These are phyloP conservation scores for Lasioglossum pauxillum DNA, from an alignment of 2,888 invertebrate species.

Conservation along the genomic window DNA sequence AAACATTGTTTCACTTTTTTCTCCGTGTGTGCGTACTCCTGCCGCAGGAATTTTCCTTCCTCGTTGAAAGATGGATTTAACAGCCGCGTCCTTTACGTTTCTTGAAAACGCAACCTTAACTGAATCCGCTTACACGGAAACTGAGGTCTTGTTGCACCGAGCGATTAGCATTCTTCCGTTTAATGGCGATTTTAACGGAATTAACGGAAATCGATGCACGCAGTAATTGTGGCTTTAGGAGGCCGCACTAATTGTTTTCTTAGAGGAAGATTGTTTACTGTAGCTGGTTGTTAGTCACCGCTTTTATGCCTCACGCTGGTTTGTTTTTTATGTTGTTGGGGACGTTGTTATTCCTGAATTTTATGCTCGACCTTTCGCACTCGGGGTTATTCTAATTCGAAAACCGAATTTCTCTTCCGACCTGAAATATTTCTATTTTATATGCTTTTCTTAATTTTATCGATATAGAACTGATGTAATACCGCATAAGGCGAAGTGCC, in stretches of 20 bases:
- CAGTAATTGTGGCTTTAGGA: background rate
- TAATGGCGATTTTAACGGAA: background rate
- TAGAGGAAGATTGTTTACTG: background rate
- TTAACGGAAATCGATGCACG: background rate
- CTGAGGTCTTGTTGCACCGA: background rate
- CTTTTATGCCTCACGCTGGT: background rate
- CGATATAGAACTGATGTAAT: too few relatives aligned
- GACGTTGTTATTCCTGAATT: too few relatives aligned
- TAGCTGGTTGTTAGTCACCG: background rate
- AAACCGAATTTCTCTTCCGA: too few relatives aligned
- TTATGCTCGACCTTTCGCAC: too few relatives aligned
- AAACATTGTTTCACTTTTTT: slow-evolving; percentile 10
- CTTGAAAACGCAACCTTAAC: background rate
- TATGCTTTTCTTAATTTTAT: too few relatives aligned
- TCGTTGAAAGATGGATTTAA: background rate
- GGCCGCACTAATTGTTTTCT: background rate
- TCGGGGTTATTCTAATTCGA: too few relatives aligned
- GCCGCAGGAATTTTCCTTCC: background rate
- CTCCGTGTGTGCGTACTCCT: background rate
- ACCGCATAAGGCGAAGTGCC: too few relatives aligned
- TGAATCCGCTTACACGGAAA: background rate
- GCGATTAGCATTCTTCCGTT: background rate
- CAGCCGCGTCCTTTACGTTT: background rate
- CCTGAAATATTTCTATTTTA: too few relatives aligned
- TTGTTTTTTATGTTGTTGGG: too few relatives aligned